Percentiles rank a stretch among this genome's conserved stretches.
phyloP scores from a whole-genome alignment of 2,797 vertebrate genomes.

The Sebastes ruberrimus region DNA sequence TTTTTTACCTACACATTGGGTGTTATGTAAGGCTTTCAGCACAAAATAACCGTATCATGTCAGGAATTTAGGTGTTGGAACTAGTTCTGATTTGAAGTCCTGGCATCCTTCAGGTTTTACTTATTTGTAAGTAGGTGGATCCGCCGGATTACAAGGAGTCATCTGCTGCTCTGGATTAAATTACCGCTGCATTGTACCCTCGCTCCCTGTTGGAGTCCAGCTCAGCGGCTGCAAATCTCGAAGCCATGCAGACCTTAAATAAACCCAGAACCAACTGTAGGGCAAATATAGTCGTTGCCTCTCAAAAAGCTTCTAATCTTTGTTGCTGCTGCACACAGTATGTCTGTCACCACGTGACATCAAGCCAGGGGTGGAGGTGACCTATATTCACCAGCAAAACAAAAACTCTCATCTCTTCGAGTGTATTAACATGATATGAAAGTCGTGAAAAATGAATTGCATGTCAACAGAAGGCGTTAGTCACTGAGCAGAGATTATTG shows the following conservation, averaged over 20 bases:
- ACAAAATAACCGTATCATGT: conserved; percentile 23
- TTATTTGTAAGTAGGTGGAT: conserved; percentile 49
- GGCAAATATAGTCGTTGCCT: conserved; percentile 41
- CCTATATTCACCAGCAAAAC: conserved; percentile 61
- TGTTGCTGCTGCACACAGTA: conserved; percentile 46
- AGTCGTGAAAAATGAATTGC: conserved; percentile 35
- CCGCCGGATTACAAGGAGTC: conserved; percentile 46
- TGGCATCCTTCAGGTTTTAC: conserved; percentile 26
- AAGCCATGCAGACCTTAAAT: conserved; percentile 54
- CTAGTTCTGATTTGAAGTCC: conserved; percentile 15
- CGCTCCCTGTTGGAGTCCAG: conserved; percentile 35
- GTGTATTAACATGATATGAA: conserved; percentile 38
- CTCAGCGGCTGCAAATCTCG: conserved; percentile 47
- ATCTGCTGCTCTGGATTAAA: conserved; percentile 58
- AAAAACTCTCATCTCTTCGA: conserved; percentile 50
- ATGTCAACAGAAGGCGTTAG: conserved; percentile 31
- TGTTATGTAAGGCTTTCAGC: conserved; percentile 40
- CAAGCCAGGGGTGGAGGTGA: conserved; percentile 52
- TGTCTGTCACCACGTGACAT: conserved; percentile 57
- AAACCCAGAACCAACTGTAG: conserved; percentile 50
- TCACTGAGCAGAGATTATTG: conserved; percentile 36
- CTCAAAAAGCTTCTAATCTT: conserved; percentile 58
- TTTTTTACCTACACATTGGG: conserved; percentile 18
- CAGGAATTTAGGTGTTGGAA: not conserved
- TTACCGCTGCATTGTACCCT: conserved; percentile 38